A percentile compares a stretch with the other conserved stretches of the same genome.
Conservation (phyloP, 2,113 vertebrate genomes). For the Leiothrix lutea region DNA sequence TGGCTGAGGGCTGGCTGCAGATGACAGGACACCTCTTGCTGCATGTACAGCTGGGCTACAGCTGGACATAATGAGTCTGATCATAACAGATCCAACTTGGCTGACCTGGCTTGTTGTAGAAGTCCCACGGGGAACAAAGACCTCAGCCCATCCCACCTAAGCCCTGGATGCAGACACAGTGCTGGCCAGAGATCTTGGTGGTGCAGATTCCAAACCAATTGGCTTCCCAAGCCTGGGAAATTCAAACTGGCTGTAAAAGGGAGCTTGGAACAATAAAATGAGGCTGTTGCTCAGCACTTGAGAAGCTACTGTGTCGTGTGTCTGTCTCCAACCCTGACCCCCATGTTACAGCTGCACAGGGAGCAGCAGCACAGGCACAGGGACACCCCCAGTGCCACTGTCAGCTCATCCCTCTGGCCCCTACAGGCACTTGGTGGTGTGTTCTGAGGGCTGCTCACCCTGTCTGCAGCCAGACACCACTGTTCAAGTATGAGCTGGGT, state of each 20-base stretch:
- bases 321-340: not conserved
- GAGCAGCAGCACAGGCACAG: not conserved
- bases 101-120: not conserved
- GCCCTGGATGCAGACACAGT: not conserved
- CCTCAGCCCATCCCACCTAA: not conserved
- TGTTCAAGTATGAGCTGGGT: not conserved
- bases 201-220: not conserved
- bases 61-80: not conserved
- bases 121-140: not conserved
- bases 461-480: not conserved
- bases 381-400: not conserved
- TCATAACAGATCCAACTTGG: not conserved
- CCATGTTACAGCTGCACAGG: not conserved
- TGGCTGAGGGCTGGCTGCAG: not conserved
- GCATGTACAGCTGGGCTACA: not conserved
- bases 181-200: not conserved
- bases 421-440: not conserved
- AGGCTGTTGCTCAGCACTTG: not conserved
- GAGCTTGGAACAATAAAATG: not conserved
- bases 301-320: not conserved
- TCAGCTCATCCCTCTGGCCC: not conserved
- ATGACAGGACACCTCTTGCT: accelerated
- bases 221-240: not conserved
- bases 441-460: not conserved
- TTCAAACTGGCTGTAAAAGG: not conserved